Evolutionary conservation across 2,888 invertebrate genomes (phyloP).

Genomic region (Tryphoninae sp.): DNA sequence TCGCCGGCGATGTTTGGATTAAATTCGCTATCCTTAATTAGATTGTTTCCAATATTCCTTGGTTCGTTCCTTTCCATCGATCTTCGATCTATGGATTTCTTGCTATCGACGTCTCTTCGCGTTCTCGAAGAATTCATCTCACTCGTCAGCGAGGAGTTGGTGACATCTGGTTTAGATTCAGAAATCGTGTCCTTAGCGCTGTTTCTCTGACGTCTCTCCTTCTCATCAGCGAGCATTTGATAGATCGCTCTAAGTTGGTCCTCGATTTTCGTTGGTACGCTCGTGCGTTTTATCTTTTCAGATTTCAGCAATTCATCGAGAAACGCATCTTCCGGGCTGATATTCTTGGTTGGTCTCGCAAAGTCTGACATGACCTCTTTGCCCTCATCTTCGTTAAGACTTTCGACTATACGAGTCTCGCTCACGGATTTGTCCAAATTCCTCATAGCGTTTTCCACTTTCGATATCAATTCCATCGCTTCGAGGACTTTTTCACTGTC

Average conservation of each 20-base stretch:
- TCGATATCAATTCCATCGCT: slow-evolving; percentile 67
- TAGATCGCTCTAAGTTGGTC: slow-evolving; percentile 66
- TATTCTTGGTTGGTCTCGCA: not conserved
- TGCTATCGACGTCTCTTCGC: slow-evolving; percentile 54
- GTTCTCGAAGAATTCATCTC: slow-evolving; percentile 24
- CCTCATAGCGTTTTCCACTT: slow-evolving; percentile 67
- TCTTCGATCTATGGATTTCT: slow-evolving; percentile 64
- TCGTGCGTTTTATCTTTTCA: slow-evolving; percentile 66
- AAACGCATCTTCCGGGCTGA: slow-evolving; percentile 56
- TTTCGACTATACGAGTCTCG: not conserved
- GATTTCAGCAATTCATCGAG: slow-evolving; percentile 67
- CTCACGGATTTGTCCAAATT: slow-evolving; percentile 41
- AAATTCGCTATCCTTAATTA: slow-evolving; percentile 45
- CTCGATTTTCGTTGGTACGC: slow-evolving; percentile 65
- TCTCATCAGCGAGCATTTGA: slow-evolving; percentile 61
- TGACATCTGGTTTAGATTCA: not conserved
- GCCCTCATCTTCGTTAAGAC: not conserved
- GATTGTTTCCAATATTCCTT: slow-evolving; percentile 52
- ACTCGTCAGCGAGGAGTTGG: not conserved
- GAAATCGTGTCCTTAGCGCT: not conserved
- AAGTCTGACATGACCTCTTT: slow-evolving; percentile 46
- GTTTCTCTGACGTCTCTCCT: slow-evolving; percentile 43
- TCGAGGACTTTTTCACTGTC: slow-evolving; percentile 68
- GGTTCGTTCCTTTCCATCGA: slow-evolving; percentile 45
- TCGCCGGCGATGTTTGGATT: slow-evolving; percentile 52